Evolutionary conservation across 2,113 vertebrate species (phyloP).

Genomic region (Heptranchias perlo): DNA sequence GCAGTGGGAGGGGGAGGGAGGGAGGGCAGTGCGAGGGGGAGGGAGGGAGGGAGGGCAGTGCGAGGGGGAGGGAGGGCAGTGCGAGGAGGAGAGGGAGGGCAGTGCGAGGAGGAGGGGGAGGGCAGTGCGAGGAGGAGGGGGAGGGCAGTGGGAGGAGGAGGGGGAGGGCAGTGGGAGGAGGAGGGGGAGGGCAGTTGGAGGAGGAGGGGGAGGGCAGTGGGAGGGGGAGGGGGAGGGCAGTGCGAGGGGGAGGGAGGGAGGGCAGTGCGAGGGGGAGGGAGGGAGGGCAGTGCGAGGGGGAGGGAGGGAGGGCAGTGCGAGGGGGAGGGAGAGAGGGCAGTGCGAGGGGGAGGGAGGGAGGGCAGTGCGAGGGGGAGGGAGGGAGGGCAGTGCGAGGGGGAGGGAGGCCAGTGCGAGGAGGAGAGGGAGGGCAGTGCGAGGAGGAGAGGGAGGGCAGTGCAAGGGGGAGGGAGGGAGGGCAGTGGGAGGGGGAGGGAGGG

Average conservation of each 20-base stretch:
- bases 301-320: not conserved
- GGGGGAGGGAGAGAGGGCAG: not conserved
- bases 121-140: no score
- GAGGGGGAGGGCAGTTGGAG: not conserved
- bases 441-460: not conserved
- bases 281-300: not conserved
- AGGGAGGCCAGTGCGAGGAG: no score
- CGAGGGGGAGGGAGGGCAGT: not conserved
- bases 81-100: not conserved
- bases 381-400: no score
- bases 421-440: not conserved
- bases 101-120: no score
- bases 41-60: not conserved
- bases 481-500: not conserved
- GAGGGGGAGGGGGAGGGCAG: not conserved
- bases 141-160: no score
- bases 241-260: no score
- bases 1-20: not conserved
- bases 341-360: not conserved
- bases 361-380: not conserved
- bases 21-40: not conserved
- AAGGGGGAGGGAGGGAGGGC: not conserved
- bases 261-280: rapidly evolving
- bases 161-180: not conserved
- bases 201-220: not conserved